These are phyloP conservation scores for Dendrophyllia cribrosa DNA, from an alignment of 64 coral and sea anemone genomes.

Conservation along the genomic window DNA sequence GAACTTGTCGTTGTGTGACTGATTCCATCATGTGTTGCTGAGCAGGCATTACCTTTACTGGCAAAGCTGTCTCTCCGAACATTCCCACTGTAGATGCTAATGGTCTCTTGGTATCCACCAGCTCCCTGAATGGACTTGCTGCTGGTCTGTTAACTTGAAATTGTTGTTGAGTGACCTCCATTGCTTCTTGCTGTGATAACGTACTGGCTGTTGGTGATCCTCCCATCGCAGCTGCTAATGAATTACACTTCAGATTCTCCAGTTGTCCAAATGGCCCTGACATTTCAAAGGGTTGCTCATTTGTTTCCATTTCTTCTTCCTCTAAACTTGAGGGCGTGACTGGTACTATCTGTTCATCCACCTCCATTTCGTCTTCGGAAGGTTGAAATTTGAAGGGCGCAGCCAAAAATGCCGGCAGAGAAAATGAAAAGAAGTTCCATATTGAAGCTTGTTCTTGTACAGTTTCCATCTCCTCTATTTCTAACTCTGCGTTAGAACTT, in stretches of 20 bases:
- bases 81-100: background rate
- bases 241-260: background rate
- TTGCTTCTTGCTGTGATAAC: background rate
- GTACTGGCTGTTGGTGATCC: background rate
- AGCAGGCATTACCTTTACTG: background rate
- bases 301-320: background rate
- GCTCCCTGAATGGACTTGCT: too few species aligned
- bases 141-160: too few species aligned
- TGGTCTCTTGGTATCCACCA: background rate
- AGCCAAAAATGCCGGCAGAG: background rate
- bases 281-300: background rate
- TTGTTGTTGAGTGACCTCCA: background rate
- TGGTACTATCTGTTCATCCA: background rate
- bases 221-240: too few species aligned
- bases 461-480: background rate
- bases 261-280: background rate
- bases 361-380: background rate
- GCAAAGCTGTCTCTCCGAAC: background rate
- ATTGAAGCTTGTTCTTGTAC: background rate
- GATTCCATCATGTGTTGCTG: background rate
- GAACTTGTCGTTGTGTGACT: too few species aligned
- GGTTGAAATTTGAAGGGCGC: background rate
- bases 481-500: background rate
- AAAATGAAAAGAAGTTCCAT: background rate
- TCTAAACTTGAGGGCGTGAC: background rate